A percentile compares a stretch with the other conserved stretches of the same genome.
Conservation (phyloP, 1,140 invertebrate genomes). For the Zaprionus camerounensis region DNA sequence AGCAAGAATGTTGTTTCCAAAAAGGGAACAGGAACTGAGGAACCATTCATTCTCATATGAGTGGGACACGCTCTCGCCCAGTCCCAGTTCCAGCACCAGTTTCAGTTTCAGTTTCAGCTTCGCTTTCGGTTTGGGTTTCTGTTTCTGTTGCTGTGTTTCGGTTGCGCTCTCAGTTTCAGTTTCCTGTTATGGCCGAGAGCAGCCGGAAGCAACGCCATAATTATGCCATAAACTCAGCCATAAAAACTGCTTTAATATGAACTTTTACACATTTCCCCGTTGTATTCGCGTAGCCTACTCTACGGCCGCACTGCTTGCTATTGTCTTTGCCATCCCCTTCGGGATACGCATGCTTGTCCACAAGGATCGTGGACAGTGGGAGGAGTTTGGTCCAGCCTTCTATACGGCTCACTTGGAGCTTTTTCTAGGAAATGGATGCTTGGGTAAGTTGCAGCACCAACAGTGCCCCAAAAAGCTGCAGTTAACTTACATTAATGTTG, state of each 20-base stretch:
- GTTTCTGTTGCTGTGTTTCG: background rate
- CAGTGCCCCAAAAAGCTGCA: background rate
- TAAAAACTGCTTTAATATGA: conserved; percentile 54
- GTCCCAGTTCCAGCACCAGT: background rate
- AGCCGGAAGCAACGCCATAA: conserved; percentile 66
- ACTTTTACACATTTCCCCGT: conserved; percentile 28
- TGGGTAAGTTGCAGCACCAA: conserved; percentile 85
- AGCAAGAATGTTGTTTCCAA: conserved; percentile 20
- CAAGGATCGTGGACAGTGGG: conserved; percentile 88
- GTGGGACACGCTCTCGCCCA: conserved; percentile 1
- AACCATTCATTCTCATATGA: conserved; percentile 60
- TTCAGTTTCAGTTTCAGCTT: background rate
- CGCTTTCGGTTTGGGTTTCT: background rate
- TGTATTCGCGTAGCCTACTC: conserved; percentile 86
- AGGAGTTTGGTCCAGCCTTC: conserved; percentile 87
- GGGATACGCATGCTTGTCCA: conserved; percentile 88
- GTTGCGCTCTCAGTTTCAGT: conserved; percentile 17
- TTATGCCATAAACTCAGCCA: conserved; percentile 78
- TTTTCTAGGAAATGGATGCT: conserved; percentile 90
- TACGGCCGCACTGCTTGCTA: conserved; percentile 89
- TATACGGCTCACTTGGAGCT: conserved; percentile 91
- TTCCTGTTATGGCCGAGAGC: conserved; percentile 50
- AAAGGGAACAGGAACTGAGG: conserved; percentile 55
- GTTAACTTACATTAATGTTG: too few relatives aligned
- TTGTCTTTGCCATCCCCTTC: conserved; percentile 90